A percentile compares a stretch with the other conserved stretches of the same genome.
These are phyloP conservation scores for Microtus ochrogaster DNA, from an alignment of 2,113 vertebrate genomes.

Conservation along the genomic window DNA sequence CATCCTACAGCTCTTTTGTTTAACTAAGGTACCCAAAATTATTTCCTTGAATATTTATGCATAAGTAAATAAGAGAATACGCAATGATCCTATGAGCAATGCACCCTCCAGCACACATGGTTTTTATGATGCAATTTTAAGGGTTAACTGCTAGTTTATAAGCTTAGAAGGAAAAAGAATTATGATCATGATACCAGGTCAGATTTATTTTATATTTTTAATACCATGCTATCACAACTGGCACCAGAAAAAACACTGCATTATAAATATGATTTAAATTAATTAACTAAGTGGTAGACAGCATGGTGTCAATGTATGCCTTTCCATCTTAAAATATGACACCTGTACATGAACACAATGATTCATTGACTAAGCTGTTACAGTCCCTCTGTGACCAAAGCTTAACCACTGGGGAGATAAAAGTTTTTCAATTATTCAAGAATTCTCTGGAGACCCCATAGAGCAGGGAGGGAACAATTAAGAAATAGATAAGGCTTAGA, in stretches of 20 bases:
- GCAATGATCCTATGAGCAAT: background rate
- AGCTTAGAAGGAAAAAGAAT: conserved; percentile 4
- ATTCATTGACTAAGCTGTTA: conserved; percentile 51
- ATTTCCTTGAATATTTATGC: background rate
- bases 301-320: background rate
- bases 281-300: conserved; percentile 59
- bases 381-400: conserved; percentile 29
- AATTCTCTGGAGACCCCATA: conserved; percentile 38
- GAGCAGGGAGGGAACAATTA: conserved; percentile 64
- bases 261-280: conserved; percentile 66
- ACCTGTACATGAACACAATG: background rate
- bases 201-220: conserved; percentile 14
- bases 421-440: conserved; percentile 68
- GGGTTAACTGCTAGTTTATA: background rate
- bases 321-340: conserved; percentile 51
- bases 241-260: background rate
- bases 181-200: background rate
- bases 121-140: background rate
- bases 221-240: background rate
- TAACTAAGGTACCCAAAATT: background rate
- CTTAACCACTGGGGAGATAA: conserved; percentile 12
- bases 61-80: background rate
- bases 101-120: background rate
- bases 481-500: conserved; percentile 28
- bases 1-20: too few relatives aligned